These are phyloP conservation scores for Trachemys scripta DNA, from an alignment of 2,113 vertebrate genomes.

Conservation along the genomic window DNA sequence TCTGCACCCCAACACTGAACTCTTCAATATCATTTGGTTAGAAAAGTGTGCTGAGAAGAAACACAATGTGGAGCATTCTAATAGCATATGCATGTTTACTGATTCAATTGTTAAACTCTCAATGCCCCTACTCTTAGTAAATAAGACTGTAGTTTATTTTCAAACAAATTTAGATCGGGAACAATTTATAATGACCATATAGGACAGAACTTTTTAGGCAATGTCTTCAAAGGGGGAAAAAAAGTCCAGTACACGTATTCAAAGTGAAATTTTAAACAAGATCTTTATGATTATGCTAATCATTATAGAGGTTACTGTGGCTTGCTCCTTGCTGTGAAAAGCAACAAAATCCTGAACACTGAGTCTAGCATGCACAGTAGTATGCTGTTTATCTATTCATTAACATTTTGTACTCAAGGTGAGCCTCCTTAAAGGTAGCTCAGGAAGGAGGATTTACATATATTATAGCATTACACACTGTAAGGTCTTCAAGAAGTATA, in stretches of 20 bases:
- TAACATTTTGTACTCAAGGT: background rate
- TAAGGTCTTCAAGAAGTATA: background rate
- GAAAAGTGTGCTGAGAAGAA: background rate
- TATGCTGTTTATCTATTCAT: background rate
- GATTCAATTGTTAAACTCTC: background rate
- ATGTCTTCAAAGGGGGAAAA: background rate
- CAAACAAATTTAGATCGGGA: background rate
- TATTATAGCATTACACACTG: background rate
- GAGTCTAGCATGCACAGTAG: background rate
- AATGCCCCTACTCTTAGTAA: background rate
- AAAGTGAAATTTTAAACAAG: conserved; percentile 46
- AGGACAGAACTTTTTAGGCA: background rate
- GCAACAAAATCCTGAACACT: background rate
- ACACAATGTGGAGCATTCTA: fast-evolving
- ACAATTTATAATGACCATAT: background rate
- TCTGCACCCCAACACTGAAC: background rate
- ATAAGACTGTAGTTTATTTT: background rate
- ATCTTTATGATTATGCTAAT: conserved; percentile 14
- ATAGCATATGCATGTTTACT: background rate
- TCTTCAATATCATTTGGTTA: too few relatives aligned
- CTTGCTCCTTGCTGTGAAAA: conserved; percentile 10
- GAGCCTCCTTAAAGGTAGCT: background rate
- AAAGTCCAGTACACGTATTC: conserved; percentile 18
- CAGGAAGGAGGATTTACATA: background rate
- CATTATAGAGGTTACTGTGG: background rate